A percentile compares a stretch with the other conserved stretches of the same genome.
Conservation (phyloP, 2,113 vertebrate species). For the Nesogale talazaci region DNA sequence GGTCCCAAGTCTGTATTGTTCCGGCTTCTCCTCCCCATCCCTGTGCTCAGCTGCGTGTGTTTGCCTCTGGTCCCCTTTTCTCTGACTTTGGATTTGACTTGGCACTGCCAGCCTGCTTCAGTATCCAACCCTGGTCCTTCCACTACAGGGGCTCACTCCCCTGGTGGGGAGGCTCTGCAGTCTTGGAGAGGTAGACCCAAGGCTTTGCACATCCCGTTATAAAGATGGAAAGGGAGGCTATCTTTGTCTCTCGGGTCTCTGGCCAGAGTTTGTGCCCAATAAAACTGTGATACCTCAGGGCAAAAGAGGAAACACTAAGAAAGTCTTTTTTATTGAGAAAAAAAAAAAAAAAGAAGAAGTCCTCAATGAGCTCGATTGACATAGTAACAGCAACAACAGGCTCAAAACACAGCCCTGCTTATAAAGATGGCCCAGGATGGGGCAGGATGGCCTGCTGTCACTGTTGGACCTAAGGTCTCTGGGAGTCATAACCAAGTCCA, state of each 20-base stretch:
- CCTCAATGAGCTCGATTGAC: no score
- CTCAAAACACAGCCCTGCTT: no score
- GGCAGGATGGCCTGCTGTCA: no score
- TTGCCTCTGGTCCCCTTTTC: no score
- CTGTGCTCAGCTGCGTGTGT: background rate
- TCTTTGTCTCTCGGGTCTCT: background rate
- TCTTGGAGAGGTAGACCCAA: background rate
- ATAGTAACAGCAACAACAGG: no score
- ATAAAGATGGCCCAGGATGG: no score
- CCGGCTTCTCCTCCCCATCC: background rate
- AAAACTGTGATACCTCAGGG: background rate
- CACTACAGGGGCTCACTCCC: background rate
- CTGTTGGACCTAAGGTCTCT: no score
- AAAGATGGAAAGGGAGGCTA: background rate
- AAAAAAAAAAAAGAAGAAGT: no score
- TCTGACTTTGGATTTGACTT: no score
- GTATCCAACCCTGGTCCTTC: no score
- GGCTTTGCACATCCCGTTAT: background rate
- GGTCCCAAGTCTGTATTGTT: background rate
- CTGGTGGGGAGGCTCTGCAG: background rate
- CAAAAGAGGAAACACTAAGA: background rate
- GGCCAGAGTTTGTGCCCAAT: background rate
- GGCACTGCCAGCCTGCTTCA: background rate
- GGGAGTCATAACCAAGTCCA: no score
- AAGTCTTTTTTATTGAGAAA: background rate